Evolutionary conservation across 1,140 invertebrate genomes (phyloP), one percentile per base, ranked within the genome.

Genomic region (Berghia stephanieae): DNA sequence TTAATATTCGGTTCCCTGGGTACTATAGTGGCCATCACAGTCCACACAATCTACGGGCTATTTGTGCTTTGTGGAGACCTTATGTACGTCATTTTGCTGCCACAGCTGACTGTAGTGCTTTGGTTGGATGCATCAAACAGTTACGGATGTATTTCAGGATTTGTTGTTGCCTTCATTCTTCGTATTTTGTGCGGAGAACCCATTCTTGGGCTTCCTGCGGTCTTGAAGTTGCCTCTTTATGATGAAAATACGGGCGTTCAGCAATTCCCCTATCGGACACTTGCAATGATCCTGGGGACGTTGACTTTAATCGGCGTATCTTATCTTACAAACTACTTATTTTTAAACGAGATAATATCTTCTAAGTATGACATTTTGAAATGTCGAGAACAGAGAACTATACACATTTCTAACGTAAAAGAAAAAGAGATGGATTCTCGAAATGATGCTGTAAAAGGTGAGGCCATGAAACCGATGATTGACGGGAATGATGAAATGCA

Each of bases 181-280:
- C 92, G 97, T 6, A 87, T 97, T n/a, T 88, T 92, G 21, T 96
- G 96, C 0, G 96, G 97, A 0, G 97, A 98, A 87, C 92, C 93
- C 21, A 88, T 96, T 79, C 90, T 98, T 76, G 92, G 93, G 1
- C 89, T 99, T 27, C 93, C 94, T 0, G 92, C 96, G 0, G 84
- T 95, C 16, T 94, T 98, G 55, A 92, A 94, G 82, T 98, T 93
- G 89, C 96, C 96, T 0, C 94, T 94, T 16, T 97, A 93, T 89
- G 93, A 96, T 82, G 92, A 91, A 16, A 92, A 91, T 44, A 91
- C 90, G n/a, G 75, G 74, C 16, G 63, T 52, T 16, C 84, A 85
- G 67, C 46, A 80, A 0, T 86, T 86, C 57, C 85, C 85, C 6
- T 85, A 83, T 74, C 74, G 81, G 21, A 83, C 82, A 8, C 80